phyloP scores from a whole-genome alignment of 2,797 vertebrate species.

The Ciconia nigra region DNA sequence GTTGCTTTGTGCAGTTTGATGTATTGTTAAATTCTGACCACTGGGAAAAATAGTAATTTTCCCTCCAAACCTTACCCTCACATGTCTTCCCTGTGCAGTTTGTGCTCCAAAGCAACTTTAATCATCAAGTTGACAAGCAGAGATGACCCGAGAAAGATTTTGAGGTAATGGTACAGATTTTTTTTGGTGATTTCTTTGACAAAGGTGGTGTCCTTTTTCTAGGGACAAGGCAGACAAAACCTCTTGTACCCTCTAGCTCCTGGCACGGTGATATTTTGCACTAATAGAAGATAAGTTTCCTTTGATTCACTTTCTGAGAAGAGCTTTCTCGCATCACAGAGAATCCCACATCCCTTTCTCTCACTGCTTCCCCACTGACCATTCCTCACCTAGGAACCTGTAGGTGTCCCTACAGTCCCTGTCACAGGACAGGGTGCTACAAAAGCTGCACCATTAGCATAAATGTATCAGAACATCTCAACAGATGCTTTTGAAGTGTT shows the following conservation, averaged over 20 bases:
- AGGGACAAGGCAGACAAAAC: background rate
- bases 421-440: background rate
- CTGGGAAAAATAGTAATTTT: background rate
- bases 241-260: background rate
- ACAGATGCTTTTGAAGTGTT: background rate
- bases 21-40: background rate
- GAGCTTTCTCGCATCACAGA: background rate
- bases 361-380: background rate
- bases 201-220: background rate
- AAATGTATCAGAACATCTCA: background rate
- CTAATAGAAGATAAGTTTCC: background rate
- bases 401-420: background rate
- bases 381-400: background rate
- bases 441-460: background rate
- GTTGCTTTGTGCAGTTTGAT: background rate
- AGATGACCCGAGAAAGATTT: constrained; percentile 58
- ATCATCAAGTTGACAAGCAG: constrained; percentile 72
- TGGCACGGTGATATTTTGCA: background rate
- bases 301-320: background rate
- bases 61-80: background rate
- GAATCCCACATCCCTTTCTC: background rate
- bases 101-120: constrained; percentile 74
- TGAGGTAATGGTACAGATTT: constrained; percentile 74
- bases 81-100: constrained; percentile 60
- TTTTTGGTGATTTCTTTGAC: background rate